Evolutionary conservation across 2,888 invertebrate genomes (phyloP).

Genomic region (Slavum lentiscoides): DNA sequence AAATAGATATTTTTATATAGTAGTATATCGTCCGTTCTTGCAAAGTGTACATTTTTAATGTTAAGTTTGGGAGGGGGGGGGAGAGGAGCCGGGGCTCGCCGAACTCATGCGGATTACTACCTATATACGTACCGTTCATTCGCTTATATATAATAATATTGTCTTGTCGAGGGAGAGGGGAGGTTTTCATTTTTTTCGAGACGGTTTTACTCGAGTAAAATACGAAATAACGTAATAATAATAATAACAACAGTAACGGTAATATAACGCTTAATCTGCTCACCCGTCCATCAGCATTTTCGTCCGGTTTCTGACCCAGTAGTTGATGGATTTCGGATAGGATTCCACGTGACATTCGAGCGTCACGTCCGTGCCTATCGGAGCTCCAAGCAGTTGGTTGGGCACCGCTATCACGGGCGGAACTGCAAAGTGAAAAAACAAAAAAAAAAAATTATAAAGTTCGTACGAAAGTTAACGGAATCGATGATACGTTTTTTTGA

Average conservation of each 20-base stretch:
- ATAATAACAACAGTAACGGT: too few relatives aligned
- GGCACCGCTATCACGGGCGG: constrained; percentile 86
- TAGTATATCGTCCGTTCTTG: background rate
- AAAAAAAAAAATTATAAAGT: background rate
- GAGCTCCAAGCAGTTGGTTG: constrained; percentile 86
- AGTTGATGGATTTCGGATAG: constrained; percentile 76
- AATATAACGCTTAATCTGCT: constrained; percentile 58
- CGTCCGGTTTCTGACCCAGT: constrained; percentile 77
- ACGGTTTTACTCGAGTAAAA: background rate
- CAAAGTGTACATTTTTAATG: constrained; percentile 17
- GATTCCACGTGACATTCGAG: constrained; percentile 88
- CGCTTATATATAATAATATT: constrained; percentile 26
- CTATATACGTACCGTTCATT: too few relatives aligned
- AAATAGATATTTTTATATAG: background rate
- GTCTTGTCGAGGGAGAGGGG: background rate
- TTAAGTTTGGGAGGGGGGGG: background rate
- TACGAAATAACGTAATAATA: constrained; percentile 52
- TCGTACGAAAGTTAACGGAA: too few relatives aligned
- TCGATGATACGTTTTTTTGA: too few relatives aligned
- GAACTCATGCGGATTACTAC: background rate
- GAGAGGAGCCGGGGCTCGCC: too few relatives aligned
- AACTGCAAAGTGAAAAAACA: constrained; percentile 65
- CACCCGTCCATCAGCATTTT: constrained; percentile 85
- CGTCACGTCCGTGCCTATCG: constrained; percentile 82
- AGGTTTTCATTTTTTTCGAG: background rate